Conservation (phyloP, 2,113 vertebrate genomes). For the Numida meleagris region DNA sequence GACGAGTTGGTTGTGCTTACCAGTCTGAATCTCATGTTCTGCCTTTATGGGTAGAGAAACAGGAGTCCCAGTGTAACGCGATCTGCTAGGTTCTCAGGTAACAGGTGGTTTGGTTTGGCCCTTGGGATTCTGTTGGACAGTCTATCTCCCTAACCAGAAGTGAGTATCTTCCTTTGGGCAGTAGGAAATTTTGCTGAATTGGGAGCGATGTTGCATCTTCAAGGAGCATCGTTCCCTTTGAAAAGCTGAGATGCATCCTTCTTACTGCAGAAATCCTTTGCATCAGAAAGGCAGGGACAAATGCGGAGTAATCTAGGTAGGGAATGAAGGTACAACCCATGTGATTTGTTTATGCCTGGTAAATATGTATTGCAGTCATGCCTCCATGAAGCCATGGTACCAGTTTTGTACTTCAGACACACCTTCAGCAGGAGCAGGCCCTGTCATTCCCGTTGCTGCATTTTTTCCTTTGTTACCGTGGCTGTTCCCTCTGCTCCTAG, state of each 20-base stretch:
- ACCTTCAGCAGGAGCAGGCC: background rate
- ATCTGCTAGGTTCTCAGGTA: background rate
- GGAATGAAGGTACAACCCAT: background rate
- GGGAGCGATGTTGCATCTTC: background rate
- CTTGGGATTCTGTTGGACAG: background rate
- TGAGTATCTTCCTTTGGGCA: background rate
- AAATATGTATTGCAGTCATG: rapidly evolving
- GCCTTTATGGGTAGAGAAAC: background rate
- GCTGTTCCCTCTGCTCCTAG: background rate
- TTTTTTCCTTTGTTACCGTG: background rate
- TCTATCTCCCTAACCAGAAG: background rate
- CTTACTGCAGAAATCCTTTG: background rate
- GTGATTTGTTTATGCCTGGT: background rate
- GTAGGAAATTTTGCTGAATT: background rate
- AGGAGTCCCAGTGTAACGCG: background rate
- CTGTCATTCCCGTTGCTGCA: background rate
- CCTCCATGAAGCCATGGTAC: too few species aligned
- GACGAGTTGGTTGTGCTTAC: background rate
- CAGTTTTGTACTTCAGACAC: background rate
- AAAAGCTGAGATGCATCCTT: background rate
- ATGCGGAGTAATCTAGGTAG: background rate
- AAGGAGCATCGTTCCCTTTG: background rate
- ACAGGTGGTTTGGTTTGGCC: background rate
- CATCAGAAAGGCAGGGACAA: background rate
- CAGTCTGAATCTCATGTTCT: background rate